Evolutionary conservation across 2,797 vertebrate species (phyloP), one percentile per base, ranked within the genome.

Genomic region (Thalassophryne amazonica): DNA sequence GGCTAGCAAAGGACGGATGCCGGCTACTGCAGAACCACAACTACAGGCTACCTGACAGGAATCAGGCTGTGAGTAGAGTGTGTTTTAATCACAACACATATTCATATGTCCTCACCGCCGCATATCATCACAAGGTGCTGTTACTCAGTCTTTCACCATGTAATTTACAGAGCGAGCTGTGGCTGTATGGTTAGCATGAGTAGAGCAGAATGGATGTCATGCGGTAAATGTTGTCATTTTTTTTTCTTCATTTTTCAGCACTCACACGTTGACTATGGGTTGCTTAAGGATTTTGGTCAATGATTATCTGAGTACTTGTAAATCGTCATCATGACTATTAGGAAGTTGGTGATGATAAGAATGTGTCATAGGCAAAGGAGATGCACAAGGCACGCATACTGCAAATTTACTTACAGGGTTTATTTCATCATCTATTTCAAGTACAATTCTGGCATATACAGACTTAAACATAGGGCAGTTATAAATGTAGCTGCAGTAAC

Each of bases 1-100:
- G 94, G 64, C 87, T 98, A 77, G 90, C 94, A 3, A 94, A 92
- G 85, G 95, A 98, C 9, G 94, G 94, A 69, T 93, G 93, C 62
- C 93, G 93, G 37, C 89, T 95, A 70, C 83, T 94, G 62, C 94
- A 95, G 85, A 85, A 86, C 46, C 93, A 94, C 50, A 96, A 92
- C 88, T 95, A 92, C 86, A 90, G 91, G 52, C 86, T 91, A 12
- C 85, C 73, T 0, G 93, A 96, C 69, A 92, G 92, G 38, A 84
- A 87, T 36, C 76, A 85, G 43, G 68, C 80, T 31, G 91, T 92
- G 60, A 83, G 87, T 76, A 22, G 8, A 52, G 33, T 19, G 18
- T n/a, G 13, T 50, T 19, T 41, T 15, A 7, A 9, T 7, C 19
- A 10, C 7, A 10, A 9, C 10, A 6, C 3, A 7, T 13, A 13